Conservation (phyloP, 2,888 invertebrate genomes). For the Melitaea athalia region DNA sequence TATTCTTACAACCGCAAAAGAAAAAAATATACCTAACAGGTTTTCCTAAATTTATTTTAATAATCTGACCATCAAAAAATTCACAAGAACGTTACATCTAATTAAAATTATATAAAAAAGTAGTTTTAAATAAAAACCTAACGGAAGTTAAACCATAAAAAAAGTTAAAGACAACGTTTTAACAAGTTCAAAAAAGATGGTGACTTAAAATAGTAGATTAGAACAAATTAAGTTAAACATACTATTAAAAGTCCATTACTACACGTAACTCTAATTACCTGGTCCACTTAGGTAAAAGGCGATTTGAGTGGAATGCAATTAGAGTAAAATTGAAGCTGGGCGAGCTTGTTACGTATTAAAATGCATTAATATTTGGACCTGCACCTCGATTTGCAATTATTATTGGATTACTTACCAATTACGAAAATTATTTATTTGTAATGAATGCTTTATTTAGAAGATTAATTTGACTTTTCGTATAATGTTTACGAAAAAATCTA, state of each 20-base stretch:
- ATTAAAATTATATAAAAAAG: too few relatives aligned
- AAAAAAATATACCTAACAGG: too few relatives aligned
- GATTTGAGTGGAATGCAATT: conserved; percentile 30
- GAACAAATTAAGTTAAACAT: conserved; percentile 15
- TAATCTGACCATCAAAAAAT: too few relatives aligned
- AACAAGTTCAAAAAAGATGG: too few relatives aligned
- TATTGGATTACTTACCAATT: neutral
- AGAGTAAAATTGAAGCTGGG: conserved; percentile 7
- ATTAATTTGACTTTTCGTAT: neutral
- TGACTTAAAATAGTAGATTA: conserved; percentile 6
- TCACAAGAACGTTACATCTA: too few relatives aligned
- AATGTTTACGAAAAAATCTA: too few relatives aligned
- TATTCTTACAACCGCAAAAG: too few relatives aligned
- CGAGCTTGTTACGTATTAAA: neutral
- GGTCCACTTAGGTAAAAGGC: conserved; percentile 17
- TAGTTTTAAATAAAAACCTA: neutral
- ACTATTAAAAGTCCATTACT: conserved; percentile 8
- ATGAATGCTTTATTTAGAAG: neutral
- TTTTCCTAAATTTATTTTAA: too few relatives aligned
- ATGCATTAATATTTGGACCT: neutral
- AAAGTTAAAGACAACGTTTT: neutral
- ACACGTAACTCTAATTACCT: conserved; percentile 20
- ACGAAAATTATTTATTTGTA: neutral
- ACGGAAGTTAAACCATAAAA: neutral
- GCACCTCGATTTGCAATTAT: neutral